These are phyloP conservation scores for Myodes glareolus DNA, from an alignment of 2,113 vertebrate species.

Conservation along the genomic window DNA sequence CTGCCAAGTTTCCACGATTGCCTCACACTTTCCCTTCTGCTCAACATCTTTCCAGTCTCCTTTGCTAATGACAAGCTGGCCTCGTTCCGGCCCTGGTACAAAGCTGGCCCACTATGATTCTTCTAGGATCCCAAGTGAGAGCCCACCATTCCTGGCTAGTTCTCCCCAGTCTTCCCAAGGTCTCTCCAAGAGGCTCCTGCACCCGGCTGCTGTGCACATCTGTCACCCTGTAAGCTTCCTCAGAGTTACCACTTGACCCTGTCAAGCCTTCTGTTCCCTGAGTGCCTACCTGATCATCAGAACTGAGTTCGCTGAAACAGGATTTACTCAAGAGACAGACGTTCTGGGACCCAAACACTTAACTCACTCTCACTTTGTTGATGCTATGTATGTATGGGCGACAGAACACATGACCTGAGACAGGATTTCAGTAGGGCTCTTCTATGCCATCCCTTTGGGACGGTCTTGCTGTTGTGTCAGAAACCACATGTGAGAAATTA, in stretches of 20 bases:
- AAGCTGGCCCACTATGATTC: not conserved
- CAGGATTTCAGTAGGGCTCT: not conserved
- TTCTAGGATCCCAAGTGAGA: not conserved
- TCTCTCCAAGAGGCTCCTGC: not conserved
- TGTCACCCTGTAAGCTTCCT: not conserved
- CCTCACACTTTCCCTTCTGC: not conserved
- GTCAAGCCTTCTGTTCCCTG: not conserved
- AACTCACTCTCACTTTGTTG: not conserved
- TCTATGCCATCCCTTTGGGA: not conserved
- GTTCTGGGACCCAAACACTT: not conserved
- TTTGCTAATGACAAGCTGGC: not conserved
- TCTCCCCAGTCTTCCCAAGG: not conserved
- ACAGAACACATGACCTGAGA: not conserved
- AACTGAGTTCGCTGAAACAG: accelerated
- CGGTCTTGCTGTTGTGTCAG: not conserved
- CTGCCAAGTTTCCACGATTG: not conserved
- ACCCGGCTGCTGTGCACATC: not conserved
- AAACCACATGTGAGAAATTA: not conserved
- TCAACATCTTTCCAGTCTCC: not conserved
- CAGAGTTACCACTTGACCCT: not conserved
- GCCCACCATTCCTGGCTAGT: not conserved
- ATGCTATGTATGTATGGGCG: not conserved
- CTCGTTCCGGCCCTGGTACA: not conserved
- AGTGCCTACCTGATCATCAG: not conserved
- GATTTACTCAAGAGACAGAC: not conserved